Base-by-base conservation (phyloP, 2,888 invertebrate species). In the Melanchra persicariae region DNA sequence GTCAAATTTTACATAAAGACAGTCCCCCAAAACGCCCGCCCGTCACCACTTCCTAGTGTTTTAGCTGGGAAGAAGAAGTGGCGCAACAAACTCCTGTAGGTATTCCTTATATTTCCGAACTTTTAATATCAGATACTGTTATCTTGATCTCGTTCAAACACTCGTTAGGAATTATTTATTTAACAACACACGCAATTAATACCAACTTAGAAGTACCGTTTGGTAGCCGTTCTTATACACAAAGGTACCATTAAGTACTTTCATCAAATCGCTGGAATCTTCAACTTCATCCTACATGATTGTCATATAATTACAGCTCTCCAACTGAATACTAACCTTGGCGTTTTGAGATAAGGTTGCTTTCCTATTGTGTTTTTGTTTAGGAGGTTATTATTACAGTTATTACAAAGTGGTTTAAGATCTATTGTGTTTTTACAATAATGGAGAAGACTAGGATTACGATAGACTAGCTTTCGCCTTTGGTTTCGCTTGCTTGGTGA, bases 391-490 rank as follows among this genome's bases (percentile, higher is more conserved):
- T 55, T 47, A 22, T 19, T 30, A 30, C 37, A 24, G 15, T 30
- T 40, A 61, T 30, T 47, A 43, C 22, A 19, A 62, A 52, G 58
- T 54, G 22, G 15, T 77, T 77, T 57, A 43, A 55, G 45, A 65
- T 72, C 60, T 65, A 76, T 76, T 76, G 76, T 76, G 34, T 78
- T 70, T 43, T 69, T 10, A 77, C n/a, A 45, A 65, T 61, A 64
- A 71, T 71, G 40, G 60, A 49, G 30, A 34, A 40, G 22, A 47
- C 51, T 40, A 34, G 40, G 34, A 61, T 64, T 64, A 34, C 43
- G 22, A 47, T 77, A 61, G 24, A 55, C 74, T 55, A 60, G 55
- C 75, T 79, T 79, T 79, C 63, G 34, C 15, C 55, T 57, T 17
- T 63, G 62, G 68, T 43, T 77, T 58, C 71, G 66, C 74, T 78